Base-by-base conservation (phyloP, 2,113 vertebrate species). In the Mola mola region DNA sequence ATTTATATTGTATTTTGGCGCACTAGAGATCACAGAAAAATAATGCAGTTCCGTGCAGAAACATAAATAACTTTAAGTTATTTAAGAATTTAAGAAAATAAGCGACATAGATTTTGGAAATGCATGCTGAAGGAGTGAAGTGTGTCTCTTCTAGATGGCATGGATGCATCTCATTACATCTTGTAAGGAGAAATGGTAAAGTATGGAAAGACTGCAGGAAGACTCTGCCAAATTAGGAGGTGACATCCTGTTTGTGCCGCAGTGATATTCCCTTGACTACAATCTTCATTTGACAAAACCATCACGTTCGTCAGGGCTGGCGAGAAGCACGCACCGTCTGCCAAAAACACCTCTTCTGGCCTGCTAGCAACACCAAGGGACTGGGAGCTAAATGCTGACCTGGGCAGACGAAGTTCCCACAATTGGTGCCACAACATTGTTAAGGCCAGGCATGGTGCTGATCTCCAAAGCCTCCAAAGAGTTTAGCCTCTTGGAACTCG, bases 111-210 rank as follows among this genome's bases (percentile, higher is more conserved):
- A 33, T 20, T 5, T 11, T 26, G n/a, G 53, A 43, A 48, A 48
- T 5, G 36, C 3, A 52, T 40, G 20, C 26, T 52, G 47, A 31
- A 6, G 15, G n/a, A 58, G 51, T 20, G 26, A 28, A 24, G 6
- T 25, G 36, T 71, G 52, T 50, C 41, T 66, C 47, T 36, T 71
- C 76, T 72, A 84, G 86, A 80, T 80, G 81, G 81, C 50, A 8
- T 58, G 57, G 74, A 46, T 58, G 61, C 74, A 82, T 85, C 80
- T 68, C 72, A 80, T 82, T 80, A 75, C 47, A 77, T 77, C 44
- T 8, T 51, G 66, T 66, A 61, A 66, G 71, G 28, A 52, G 68
- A 60, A 61, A 75, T 41, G 19, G 66, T 43, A 34, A 61, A 67
- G 46, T 47, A 63, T 26, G 38, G 50, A 68, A 56, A 71, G 76